Conservation (phyloP, 2,888 invertebrate genomes). For the Peribatodes rhomboidaria region DNA sequence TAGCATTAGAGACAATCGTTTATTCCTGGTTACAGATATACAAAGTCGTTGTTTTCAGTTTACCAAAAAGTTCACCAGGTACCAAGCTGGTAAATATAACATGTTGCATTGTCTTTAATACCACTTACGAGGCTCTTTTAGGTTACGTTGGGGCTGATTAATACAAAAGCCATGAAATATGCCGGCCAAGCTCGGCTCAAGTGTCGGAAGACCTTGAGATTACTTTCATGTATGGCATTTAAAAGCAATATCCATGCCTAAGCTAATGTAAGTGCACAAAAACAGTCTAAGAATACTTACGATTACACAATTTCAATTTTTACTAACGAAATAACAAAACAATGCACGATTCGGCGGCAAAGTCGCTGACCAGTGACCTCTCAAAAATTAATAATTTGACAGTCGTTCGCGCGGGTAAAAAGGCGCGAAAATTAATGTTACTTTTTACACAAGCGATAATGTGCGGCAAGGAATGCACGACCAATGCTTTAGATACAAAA, state of each 20-base stretch:
- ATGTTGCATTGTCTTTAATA: background rate
- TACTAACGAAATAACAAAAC: slow-evolving; percentile 27
- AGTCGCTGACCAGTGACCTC: slow-evolving; percentile 50
- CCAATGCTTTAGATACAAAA: too few relatives aligned
- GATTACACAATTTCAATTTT: background rate
- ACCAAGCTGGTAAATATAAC: background rate
- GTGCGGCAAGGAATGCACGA: too few relatives aligned
- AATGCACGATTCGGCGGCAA: slow-evolving; percentile 48
- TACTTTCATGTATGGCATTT: too few relatives aligned
- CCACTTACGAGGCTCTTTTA: background rate
- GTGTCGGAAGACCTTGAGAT: background rate
- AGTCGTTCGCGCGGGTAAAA: slow-evolving; percentile 68
- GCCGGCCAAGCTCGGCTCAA: background rate
- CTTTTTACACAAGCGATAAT: too few relatives aligned
- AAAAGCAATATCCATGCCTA: too few relatives aligned
- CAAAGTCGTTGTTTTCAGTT: too few relatives aligned
- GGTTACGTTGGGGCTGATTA: background rate
- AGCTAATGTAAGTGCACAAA: background rate
- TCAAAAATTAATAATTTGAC: slow-evolving; percentile 51
- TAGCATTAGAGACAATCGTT: too few relatives aligned
- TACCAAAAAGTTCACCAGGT: too few relatives aligned
- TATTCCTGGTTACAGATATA: too few relatives aligned
- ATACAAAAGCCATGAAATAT: background rate
- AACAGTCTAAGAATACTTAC: background rate
- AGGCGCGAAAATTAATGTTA: slow-evolving; percentile 76